A percentile compares a stretch with the other conserved stretches of the same genome.
These are phyloP conservation scores for Willowsia nigromaculata DNA, from an alignment of 2,888 invertebrate genomes.

Conservation along the genomic window DNA sequence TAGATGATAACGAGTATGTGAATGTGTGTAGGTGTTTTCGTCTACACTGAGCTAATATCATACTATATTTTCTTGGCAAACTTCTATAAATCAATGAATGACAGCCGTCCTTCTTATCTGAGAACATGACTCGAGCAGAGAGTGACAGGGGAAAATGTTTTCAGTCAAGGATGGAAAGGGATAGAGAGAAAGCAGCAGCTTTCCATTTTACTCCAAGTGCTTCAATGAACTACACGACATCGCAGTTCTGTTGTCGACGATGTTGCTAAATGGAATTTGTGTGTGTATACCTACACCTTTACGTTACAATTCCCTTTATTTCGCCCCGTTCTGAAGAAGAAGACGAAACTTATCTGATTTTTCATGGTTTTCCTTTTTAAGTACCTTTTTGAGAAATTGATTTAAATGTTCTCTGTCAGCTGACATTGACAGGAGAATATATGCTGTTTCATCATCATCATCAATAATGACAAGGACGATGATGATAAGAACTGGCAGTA, in stretches of 20 bases:
- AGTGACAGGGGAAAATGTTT: constrained; percentile 29
- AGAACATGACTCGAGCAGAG: neutral
- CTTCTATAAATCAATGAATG: constrained; percentile 67
- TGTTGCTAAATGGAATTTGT: neutral
- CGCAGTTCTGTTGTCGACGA: neutral
- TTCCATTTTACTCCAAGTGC: neutral
- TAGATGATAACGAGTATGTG: neutral
- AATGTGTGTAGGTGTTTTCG: neutral
- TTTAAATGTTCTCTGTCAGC: constrained; percentile 29
- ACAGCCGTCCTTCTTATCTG: constrained; percentile 48
- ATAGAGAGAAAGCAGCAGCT: neutral
- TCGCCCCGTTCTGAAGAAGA: neutral
- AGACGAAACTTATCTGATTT: constrained; percentile 5
- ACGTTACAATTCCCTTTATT: neutral
- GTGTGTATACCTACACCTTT: neutral
- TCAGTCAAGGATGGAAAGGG: neutral
- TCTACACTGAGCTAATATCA: neutral
- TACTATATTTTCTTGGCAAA: too few species aligned
- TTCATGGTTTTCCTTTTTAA: constrained; percentile 8
- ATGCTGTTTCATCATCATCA: constrained; percentile 10
- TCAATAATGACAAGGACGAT: neutral
- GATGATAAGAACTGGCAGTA: neutral
- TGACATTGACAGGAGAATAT: constrained; percentile 7
- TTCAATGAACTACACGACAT: neutral
- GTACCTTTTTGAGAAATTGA: constrained; percentile 32